Base-by-base conservation (phyloP, 1,140 invertebrate genomes). In the Drosophila sproati region DNA sequence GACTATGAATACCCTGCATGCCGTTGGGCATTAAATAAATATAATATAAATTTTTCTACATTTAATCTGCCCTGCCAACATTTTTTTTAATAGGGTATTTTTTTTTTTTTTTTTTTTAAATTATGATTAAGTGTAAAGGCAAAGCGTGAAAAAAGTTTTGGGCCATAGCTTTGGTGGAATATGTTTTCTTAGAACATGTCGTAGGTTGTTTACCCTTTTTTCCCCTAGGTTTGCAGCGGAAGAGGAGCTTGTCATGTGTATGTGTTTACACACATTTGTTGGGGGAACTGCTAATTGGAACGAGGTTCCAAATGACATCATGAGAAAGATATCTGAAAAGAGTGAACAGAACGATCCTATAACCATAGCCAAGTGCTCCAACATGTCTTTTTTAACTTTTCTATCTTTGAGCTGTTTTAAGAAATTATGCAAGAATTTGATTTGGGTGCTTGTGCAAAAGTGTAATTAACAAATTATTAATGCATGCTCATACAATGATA, bases 391-490 rank as follows among this genome's bases (percentile, higher is more conserved):
- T 51, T 2, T 32, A 32, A 10, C 51, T 12, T 12, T 12, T 12
- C 12, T 6, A 2, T 12, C 12, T 5, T 32, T 12, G 6, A 8
- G 3, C 10, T 4, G n/a, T 34, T n/a, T 52, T 55, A 37, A 28
- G n/a, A 37, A 43, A 64, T 64, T 56, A 63, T 63, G 59, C 51
- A 39, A 63, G 37, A 29, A 20, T 12, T 28, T 28, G 10, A 37
- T 6, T 5, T 34, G 8, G 4, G n/a, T 37, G 32, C 32, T 55
- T 55, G 28, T 4, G 54, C 3, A 2, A 57, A 68, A 61, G 41
- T 54, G 12, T 80, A 80, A 78, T 86, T 70, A 77, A 78, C 66
- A 63, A 60, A 77, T 83, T 52, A 68, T 78, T 77, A 71, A 68
- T 78, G 48, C 45, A 80, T 73, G 52, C 32, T 35, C 61, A 50